A percentile compares a stretch with the other conserved stretches of the same genome.
Evolutionary conservation across 2,797 vertebrate species (phyloP).

Genomic region (Margarornis squamiger): DNA sequence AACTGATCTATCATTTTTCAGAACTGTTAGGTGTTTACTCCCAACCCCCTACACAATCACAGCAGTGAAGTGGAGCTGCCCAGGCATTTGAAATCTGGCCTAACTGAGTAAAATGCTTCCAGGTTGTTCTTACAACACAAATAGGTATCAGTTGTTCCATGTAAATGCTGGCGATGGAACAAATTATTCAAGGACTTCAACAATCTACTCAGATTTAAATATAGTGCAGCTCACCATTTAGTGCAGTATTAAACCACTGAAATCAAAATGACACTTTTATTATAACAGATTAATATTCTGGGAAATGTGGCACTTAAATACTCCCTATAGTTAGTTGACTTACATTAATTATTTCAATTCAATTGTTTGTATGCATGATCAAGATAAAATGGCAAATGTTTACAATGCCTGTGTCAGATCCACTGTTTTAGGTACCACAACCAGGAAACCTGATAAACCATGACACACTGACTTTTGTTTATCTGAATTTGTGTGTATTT

Average conservation of each 20-base stretch:
- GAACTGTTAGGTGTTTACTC: background rate
- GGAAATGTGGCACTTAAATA: background rate
- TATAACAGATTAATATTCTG: background rate
- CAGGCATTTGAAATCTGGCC: background rate
- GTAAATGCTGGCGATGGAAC: background rate
- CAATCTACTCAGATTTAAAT: background rate
- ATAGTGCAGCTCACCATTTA: background rate
- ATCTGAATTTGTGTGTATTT: slow-evolving; percentile 56
- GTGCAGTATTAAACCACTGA: background rate
- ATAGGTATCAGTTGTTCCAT: background rate
- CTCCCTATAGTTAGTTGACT: background rate
- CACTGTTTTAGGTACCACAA: slow-evolving; percentile 6
- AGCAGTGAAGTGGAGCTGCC: background rate
- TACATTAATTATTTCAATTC: background rate
- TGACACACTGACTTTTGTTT: slow-evolving; percentile 60
- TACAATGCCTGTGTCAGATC: slow-evolving; percentile 4
- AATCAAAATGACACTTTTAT: background rate
- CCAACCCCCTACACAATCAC: background rate
- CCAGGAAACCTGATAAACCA: slow-evolving; percentile 60
- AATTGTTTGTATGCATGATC: background rate
- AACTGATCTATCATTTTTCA: background rate
- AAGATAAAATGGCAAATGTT: slow-evolving; percentile 23
- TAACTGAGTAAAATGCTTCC: background rate
- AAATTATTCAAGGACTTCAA: background rate
- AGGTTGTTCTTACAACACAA: background rate